Conservation (phyloP, 2,888 invertebrate genomes). For the Drosophila imparisetae region DNA sequence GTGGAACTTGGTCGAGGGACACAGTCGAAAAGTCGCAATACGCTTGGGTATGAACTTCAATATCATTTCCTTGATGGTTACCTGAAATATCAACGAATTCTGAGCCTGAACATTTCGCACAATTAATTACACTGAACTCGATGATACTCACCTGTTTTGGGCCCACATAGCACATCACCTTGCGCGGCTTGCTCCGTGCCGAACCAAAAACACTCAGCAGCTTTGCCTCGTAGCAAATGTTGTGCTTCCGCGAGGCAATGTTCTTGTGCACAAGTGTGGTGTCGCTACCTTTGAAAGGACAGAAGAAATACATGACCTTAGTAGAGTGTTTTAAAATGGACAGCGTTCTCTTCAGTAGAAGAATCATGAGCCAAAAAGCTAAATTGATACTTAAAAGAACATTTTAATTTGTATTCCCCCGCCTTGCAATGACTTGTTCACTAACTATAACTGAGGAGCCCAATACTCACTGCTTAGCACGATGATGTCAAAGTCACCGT, state of each 20-base stretch:
- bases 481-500: slow-evolving; percentile 96
- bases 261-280: slow-evolving; percentile 94
- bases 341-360: neutral
- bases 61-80: slow-evolving; percentile 96
- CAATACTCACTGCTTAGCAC: slow-evolving; percentile 91
- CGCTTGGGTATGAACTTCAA: slow-evolving; percentile 96
- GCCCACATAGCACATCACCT: slow-evolving; percentile 95
- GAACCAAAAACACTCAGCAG: slow-evolving; percentile 87
- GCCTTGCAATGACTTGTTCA: neutral
- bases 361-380: too few relatives aligned
- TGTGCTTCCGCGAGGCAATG: slow-evolving; percentile 93
- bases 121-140: neutral
- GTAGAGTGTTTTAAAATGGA: neutral
- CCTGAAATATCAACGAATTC: slow-evolving; percentile 85
- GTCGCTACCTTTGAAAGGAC: slow-evolving; percentile 87
- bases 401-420: neutral
- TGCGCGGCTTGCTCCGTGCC: slow-evolving; percentile 89
- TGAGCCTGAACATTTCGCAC: slow-evolving; percentile 68
- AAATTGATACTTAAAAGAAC: neutral
- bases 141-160: slow-evolving; percentile 89
- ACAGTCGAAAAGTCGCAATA: slow-evolving; percentile 94
- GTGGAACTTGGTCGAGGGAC: slow-evolving; percentile 96
- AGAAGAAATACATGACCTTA: neutral
- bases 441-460: neutral
- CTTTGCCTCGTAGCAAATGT: slow-evolving; percentile 94